Evolutionary conservation across 35 echinoderm and acorn worm species (phyloP).

Genomic region (Patiria miniata): DNA sequence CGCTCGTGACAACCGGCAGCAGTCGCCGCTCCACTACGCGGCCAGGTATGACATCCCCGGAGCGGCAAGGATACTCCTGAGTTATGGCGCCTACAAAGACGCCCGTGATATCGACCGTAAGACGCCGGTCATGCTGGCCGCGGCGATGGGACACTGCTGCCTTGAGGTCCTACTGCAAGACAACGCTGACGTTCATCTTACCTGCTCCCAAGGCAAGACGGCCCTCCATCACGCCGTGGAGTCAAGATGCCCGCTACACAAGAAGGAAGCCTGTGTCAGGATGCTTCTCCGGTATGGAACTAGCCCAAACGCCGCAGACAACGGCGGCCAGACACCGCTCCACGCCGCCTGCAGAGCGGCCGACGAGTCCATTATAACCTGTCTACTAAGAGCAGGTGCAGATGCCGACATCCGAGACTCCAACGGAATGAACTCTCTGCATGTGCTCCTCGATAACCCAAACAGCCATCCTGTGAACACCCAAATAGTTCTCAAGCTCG

Average conservation of each 20-base stretch:
- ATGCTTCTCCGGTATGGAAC: neutral
- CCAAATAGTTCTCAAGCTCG: neutral
- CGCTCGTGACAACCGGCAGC: slow-evolving; percentile 2
- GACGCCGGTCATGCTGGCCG: neutral
- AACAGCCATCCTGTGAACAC: neutral
- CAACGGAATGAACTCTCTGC: neutral
- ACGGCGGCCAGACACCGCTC: neutral
- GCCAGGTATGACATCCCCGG: neutral
- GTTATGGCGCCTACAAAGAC: neutral
- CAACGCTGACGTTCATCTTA: neutral
- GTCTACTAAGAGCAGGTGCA: neutral
- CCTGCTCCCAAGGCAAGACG: neutral
- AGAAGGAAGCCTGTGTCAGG: neutral
- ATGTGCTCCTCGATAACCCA: neutral
- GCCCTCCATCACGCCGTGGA: neutral
- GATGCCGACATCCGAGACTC: slow-evolving; percentile 11
- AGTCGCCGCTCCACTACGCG: slow-evolving; percentile 4
- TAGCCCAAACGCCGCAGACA: neutral
- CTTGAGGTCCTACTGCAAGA: neutral
- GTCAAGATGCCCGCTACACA: neutral
- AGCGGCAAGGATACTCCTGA: neutral
- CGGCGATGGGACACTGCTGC: neutral
- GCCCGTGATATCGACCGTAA: neutral
- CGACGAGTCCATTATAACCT: neutral
- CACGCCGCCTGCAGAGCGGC: neutral